Evolutionary conservation across 2,888 invertebrate species (phyloP), one percentile per base, ranked within the genome.

Genomic region (Drosophila pseudotakahashii): DNA sequence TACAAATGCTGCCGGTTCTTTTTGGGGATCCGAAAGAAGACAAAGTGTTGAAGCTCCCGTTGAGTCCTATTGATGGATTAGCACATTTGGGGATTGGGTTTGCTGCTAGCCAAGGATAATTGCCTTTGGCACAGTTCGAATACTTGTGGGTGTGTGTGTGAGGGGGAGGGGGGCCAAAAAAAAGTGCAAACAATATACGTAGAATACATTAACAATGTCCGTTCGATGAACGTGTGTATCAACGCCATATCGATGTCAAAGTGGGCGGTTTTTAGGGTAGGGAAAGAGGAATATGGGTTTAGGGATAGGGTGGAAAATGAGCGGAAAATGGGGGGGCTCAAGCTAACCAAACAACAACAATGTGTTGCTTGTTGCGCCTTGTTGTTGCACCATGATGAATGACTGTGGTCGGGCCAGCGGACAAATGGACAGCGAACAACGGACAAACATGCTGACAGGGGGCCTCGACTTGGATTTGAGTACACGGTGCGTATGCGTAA

Each of bases 241-340:
- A 75, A 75, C 78, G 73, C 62, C 74, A 69, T 82, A 82, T 84
- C 87, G 79, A 82, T 82, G 84, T 74, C 81, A 84, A 72, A 73
- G 61, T 48, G 32, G 47, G 52, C 13, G 47, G 2, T 3, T 47
- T 47, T 47, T n/a, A 14, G 26, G 45, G 2, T 34, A 10, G 3
- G 32, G 3, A 34, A 10, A 4, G 10, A 30, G 47, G 0, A 4
- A 11, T 10, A 14, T 30, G 13, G 26, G n/a, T 14, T 10, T 47
- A 5, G 26, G 23, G 51, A 57, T 54, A 53, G 13, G 62, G 55
- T 47, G 52, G 37, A 63, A 78, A 81, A 76, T 75, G 73, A 70
- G 77, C 79, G 68, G 68, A 79, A 82, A 79, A 48, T 53, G 51
- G 30, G 41, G 41, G 41, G 82, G 66, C 66, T 47, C 79, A 48